These are phyloP conservation scores for Lamprotornis superbus DNA, from an alignment of 2,113 vertebrate genomes.

Conservation along the genomic window DNA sequence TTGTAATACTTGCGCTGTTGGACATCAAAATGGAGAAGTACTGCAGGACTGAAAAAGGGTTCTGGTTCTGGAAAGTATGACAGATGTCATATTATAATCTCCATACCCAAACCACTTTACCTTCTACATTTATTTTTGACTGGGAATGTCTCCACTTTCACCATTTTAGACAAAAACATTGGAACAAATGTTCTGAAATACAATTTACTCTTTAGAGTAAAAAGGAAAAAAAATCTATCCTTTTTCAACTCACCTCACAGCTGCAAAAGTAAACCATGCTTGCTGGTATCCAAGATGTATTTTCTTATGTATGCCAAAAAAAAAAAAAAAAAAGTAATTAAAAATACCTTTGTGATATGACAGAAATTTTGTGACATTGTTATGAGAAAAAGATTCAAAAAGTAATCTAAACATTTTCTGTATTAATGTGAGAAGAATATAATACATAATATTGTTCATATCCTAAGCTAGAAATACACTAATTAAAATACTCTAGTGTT, in stretches of 20 bases:
- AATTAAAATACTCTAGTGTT: not conserved
- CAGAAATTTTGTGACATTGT: not conserved
- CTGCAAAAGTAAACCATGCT: not conserved
- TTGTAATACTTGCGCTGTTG: not conserved
- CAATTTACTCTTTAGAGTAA: not conserved
- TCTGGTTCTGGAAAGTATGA: not conserved
- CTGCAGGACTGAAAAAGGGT: not conserved
- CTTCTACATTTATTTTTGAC: not conserved
- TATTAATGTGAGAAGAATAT: not conserved
- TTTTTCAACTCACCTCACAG: not conserved
- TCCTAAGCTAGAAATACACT: not conserved
- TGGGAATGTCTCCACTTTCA: not conserved
- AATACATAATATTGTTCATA: not conserved
- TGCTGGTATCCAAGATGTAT: not conserved
- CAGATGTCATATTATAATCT: not conserved
- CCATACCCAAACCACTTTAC: not conserved
- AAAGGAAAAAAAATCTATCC: not conserved
- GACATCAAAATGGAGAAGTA: not conserved
- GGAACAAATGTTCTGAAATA: not conserved
- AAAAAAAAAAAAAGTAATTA: not conserved
- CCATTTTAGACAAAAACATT: not conserved
- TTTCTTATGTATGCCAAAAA: not conserved
- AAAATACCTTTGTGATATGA: not conserved
- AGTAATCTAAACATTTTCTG: not conserved
- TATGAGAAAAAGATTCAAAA: not conserved